A percentile compares a stretch with the other conserved stretches of the same genome.
Conservation (phyloP, 2,113 vertebrate genomes). For the Nestor notabilis region DNA sequence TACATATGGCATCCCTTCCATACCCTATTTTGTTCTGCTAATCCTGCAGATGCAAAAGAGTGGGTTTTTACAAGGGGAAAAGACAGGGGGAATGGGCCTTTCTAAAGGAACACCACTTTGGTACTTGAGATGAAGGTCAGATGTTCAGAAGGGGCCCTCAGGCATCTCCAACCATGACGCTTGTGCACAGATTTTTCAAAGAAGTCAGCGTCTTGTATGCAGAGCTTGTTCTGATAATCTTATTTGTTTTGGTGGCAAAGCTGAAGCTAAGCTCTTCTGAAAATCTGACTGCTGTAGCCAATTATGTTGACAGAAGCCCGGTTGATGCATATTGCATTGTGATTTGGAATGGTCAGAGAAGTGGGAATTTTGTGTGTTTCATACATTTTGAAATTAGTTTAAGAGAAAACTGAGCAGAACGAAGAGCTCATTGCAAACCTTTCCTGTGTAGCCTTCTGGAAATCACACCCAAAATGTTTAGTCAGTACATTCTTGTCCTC, state of each 20-base stretch:
- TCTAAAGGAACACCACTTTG: background rate
- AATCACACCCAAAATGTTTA: background rate
- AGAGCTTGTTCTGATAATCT: slow-evolving; percentile 18
- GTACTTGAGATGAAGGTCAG: slow-evolving; percentile 5
- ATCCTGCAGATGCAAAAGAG: background rate
- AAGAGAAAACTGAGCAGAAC: background rate
- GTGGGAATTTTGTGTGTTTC: background rate
- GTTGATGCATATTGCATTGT: background rate
- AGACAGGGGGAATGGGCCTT: background rate
- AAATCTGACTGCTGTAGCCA: slow-evolving; percentile 10
- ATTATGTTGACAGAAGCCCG: slow-evolving; percentile 3
- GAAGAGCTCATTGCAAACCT: background rate
- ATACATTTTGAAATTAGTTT: background rate
- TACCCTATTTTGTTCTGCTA: background rate
- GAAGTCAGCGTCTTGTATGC: background rate
- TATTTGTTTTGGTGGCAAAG: slow-evolving; percentile 44
- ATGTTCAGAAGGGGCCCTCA: background rate
- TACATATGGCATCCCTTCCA: background rate
- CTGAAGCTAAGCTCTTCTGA: slow-evolving; percentile 2
- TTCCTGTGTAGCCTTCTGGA: background rate
- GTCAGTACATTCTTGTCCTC: background rate
- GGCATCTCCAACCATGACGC: background rate
- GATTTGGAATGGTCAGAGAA: slow-evolving; percentile 11
- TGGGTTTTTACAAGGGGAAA: background rate
- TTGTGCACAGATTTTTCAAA: background rate